phyloP scores from a whole-genome alignment of 1,140 invertebrate species.

The Hyles vespertilio region DNA sequence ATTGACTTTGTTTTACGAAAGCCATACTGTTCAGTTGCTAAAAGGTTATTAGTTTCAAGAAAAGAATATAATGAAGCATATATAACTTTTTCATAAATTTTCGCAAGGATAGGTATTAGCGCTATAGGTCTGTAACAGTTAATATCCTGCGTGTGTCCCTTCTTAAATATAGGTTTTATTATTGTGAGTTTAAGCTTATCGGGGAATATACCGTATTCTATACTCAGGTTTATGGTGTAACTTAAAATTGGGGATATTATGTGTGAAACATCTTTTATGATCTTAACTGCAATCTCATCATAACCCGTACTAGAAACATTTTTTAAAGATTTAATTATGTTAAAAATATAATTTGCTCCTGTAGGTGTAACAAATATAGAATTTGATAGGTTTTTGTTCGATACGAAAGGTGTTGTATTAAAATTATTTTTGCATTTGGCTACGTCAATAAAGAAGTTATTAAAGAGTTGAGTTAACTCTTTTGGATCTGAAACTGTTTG shows the following conservation, averaged over 20 bases:
- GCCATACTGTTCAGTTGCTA: conserved; percentile 16
- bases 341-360: neutral
- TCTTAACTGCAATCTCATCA: conserved; percentile 2
- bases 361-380: conserved; percentile 3
- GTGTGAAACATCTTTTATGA: conserved; percentile 5
- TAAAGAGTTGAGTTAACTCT: too few relatives aligned
- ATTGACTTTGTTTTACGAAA: conserved; percentile 19
- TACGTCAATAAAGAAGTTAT: too few relatives aligned
- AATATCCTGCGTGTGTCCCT: conserved; percentile 14
- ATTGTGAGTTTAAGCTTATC: conserved; percentile 14
- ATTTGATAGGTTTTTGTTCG: conserved; percentile 5
- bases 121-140: conserved; percentile 17
- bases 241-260: conserved; percentile 3
- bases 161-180: conserved; percentile 19
- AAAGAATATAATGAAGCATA: conserved; percentile 11
- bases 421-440: too few relatives aligned
- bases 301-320: conserved; percentile 7
- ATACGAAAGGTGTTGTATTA: neutral
- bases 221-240: conserved; percentile 3
- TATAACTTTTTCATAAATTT: conserved; percentile 18
- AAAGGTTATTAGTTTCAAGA: conserved; percentile 12
- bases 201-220: conserved; percentile 14
- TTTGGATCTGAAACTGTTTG: neutral
- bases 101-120: conserved; percentile 14
- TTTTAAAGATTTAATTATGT: conserved; percentile 2